Conservation (phyloP, 1,140 invertebrate genomes). For the Diabrotica virgifera region DNA sequence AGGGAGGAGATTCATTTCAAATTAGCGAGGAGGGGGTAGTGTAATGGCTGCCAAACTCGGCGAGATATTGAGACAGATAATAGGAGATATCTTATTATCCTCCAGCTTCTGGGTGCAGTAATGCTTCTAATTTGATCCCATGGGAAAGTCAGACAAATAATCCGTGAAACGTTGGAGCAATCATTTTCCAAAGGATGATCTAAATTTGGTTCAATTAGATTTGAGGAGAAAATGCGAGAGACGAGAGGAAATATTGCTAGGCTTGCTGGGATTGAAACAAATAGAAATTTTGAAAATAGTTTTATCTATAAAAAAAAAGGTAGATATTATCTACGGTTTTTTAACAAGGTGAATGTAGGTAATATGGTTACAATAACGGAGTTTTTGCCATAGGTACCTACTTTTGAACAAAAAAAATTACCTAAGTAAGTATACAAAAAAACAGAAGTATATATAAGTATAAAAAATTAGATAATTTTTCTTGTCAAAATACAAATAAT, state of each 20-base stretch:
- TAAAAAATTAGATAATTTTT: too few species aligned
- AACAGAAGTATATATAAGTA: too few species aligned
- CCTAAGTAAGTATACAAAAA: too few species aligned
- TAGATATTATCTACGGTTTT: too few species aligned
- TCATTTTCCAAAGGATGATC: slow-evolving; percentile 4
- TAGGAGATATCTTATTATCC: slow-evolving; percentile 49
- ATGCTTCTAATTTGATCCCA: slow-evolving; percentile 49
- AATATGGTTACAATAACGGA: too few species aligned
- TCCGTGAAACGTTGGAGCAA: slow-evolving; percentile 12
- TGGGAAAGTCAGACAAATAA: slow-evolving; percentile 31
- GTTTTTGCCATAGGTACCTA: too few species aligned
- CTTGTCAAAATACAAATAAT: too few species aligned
- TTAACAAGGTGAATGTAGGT: too few species aligned
- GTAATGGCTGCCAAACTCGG: slow-evolving; percentile 46
- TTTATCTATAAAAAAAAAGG: too few species aligned
- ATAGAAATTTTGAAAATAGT: too few species aligned
- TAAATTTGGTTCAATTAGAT: slow-evolving; percentile 22
- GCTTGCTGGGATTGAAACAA: not conserved
- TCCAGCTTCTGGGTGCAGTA: slow-evolving; percentile 43
- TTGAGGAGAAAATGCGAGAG: not conserved
- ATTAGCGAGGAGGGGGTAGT: slow-evolving; percentile 39
- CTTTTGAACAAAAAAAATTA: too few species aligned
- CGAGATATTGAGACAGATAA: slow-evolving; percentile 46
- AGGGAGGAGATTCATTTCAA: slow-evolving; percentile 32
- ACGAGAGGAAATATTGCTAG: not conserved